phyloP scores from a whole-genome alignment of 2,113 vertebrate genomes.

The Variabilichromis moorii region DNA sequence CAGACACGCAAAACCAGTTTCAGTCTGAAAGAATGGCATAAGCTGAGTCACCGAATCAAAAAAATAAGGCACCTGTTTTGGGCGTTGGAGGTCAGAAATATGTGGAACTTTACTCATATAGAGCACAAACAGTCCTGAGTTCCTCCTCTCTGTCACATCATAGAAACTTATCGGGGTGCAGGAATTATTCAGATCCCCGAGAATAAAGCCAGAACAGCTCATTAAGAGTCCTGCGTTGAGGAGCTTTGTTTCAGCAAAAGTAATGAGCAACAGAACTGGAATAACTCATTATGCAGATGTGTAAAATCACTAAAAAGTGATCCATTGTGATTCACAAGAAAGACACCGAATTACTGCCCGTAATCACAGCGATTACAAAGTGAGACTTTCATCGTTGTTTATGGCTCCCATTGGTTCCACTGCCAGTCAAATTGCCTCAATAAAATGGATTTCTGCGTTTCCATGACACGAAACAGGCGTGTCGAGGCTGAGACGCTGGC shows the following conservation, averaged over 20 bases:
- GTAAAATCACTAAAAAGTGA: neutral
- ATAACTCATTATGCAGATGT: neutral
- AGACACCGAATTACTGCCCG: neutral
- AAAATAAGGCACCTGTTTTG: conserved; percentile 20
- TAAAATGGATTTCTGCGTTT: conserved; percentile 35
- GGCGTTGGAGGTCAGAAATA: conserved; percentile 35
- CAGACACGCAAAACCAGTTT: conserved; percentile 29
- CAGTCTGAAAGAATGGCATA: neutral
- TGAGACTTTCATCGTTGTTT: conserved; percentile 28
- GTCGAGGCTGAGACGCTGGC: conserved; percentile 19
- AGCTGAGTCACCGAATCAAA: neutral
- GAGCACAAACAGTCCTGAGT: neutral
- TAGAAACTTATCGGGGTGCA: neutral
- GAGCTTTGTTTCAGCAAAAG: neutral
- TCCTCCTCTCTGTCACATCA: neutral
- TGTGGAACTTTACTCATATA: conserved; percentile 34
- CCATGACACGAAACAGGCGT: conserved; percentile 16
- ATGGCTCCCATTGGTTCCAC: neutral
- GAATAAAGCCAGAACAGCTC: neutral
- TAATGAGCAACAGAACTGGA: neutral
- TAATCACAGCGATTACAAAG: conserved; percentile 28
- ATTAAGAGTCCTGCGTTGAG: neutral
- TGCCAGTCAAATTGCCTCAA: conserved; percentile 22
- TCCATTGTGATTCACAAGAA: neutral
- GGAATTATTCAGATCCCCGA: neutral